Base-by-base conservation (phyloP, 2,888 invertebrate genomes). In the Pammene aurita region DNA sequence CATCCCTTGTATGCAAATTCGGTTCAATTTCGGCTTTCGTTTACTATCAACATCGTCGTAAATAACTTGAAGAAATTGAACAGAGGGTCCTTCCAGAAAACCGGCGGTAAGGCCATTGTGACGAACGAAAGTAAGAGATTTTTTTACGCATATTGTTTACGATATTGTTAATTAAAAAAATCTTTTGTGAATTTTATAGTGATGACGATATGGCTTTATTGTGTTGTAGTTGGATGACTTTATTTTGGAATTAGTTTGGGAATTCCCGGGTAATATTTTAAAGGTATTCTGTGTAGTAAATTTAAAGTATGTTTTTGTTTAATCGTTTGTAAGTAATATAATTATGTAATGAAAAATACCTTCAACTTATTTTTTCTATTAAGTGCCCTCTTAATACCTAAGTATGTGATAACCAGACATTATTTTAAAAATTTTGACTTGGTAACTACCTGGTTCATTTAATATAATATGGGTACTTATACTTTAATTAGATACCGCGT, bases 1-100 rank as follows among this genome's bases (percentile, higher is more conserved):
- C 78, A 79, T 81, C 84, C 81, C 83, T 88, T 86, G 82, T 86
- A 87, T 87, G 87, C 84, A 87, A 87, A 88, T 88, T 80, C 74
- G 75, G 78, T 80, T 76, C 81, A 82, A 83, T 84, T 86, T 85
- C 77, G 75, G 76, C 77, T 78, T 82, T 81, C 78, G 78, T 80
- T 85, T 78, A 81, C 78, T 78, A 79, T 81, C 80, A 79, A 76
- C 78, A 78, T 74, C 69, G 77, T 77, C 78, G 81, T 85, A 84
- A 85, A 85, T 80, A 81, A 81, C 76, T 75, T 72, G 66, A 77
- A 79, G 77, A 73, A 78, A 77, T 76, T 75, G 72, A 74, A 70
- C 73, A 72, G 71, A 70, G 72, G 77, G 68, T 71, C 74, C 78
- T 77, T 74, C 72, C 70, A 70, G n/a, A 76, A 76, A 77, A 77